Conservation (phyloP, 2,113 vertebrate genomes). For the Meleagris gallopavo region DNA sequence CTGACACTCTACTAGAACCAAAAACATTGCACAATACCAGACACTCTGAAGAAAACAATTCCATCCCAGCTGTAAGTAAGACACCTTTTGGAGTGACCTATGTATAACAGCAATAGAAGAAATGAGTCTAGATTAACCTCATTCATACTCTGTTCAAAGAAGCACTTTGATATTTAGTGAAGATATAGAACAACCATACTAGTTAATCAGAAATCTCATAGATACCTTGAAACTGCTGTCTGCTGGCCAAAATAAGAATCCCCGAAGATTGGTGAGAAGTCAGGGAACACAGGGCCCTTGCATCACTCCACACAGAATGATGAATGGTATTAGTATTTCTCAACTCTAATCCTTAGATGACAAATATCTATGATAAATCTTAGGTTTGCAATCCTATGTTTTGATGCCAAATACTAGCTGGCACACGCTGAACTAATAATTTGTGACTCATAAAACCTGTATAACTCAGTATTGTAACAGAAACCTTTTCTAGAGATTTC, state of each 20-base stretch:
- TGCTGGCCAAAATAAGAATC: neutral
- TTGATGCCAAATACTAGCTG: neutral
- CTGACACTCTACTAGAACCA: no score
- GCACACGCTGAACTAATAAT: neutral
- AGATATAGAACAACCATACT: neutral
- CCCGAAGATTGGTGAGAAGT: neutral
- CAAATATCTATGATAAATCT: neutral
- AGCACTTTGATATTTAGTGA: neutral
- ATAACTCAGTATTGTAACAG: neutral
- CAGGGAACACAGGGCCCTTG: neutral
- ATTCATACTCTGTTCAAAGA: neutral
- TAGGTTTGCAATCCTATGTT: neutral
- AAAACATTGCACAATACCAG: no score
- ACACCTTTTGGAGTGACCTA: no score
- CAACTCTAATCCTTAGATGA: neutral
- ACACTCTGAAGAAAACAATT: no score
- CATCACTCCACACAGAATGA: fast-evolving
- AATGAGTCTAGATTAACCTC: neutral
- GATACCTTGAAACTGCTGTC: neutral
- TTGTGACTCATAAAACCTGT: neutral
- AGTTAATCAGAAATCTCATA: neutral
- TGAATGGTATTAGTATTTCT: neutral
- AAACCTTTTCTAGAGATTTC: neutral
- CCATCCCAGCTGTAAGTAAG: no score
- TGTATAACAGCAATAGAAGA: neutral